Evolutionary conservation across 2,888 invertebrate genomes (phyloP).

Genomic region (Notocelia uddmanniana): DNA sequence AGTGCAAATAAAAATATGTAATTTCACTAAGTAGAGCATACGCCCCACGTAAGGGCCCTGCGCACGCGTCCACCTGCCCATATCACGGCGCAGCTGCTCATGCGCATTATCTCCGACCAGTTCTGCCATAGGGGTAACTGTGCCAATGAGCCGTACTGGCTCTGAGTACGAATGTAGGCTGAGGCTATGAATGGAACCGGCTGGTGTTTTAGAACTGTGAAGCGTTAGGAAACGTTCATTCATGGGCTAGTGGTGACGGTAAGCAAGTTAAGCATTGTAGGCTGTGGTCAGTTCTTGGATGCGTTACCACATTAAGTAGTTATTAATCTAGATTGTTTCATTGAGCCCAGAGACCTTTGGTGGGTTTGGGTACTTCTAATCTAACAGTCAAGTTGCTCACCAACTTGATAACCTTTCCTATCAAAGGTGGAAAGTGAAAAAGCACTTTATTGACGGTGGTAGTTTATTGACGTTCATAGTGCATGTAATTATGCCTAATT

Average conservation of each 20-base stretch:
- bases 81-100: constrained; percentile 74
- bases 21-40: constrained; percentile 28
- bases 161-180: constrained; percentile 12
- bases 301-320: not conserved
- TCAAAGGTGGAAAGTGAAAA: too few species aligned
- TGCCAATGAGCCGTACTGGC: constrained; percentile 32
- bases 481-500: too few species aligned
- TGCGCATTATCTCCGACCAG: constrained; percentile 39
- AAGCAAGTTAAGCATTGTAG: not conserved
- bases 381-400: too few species aligned
- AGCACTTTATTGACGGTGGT: too few species aligned
- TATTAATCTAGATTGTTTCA: not conserved
- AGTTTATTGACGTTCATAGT: too few species aligned
- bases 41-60: not conserved
- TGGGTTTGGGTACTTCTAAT: too few species aligned
- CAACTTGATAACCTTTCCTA: too few species aligned
- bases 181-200: constrained; percentile 4
- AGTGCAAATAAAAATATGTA: not conserved
- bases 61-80: constrained; percentile 67
- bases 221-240: not conserved
- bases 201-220: not conserved
- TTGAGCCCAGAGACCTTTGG: too few species aligned
- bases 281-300: not conserved
- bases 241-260: not conserved
- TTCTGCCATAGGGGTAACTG: constrained; percentile 41